Evolutionary conservation across 2,113 vertebrate genomes (phyloP).

Genomic region (Thunnus thynnus): DNA sequence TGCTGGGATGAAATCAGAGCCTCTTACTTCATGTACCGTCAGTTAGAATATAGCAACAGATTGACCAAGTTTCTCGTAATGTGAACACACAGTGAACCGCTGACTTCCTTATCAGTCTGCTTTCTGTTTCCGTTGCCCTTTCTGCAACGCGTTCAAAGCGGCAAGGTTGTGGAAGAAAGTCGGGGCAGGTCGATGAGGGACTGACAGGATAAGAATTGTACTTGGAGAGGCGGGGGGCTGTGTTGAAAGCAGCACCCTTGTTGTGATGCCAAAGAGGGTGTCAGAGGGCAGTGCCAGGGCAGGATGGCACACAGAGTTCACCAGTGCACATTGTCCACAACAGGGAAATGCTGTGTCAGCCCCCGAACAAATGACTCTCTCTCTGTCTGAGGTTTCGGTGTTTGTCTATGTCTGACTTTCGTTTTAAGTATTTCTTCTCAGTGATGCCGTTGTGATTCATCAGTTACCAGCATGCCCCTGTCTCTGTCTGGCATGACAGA

Average conservation of each 20-base stretch:
- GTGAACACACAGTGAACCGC: background rate
- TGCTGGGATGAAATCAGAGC: background rate
- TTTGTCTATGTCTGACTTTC: constrained; percentile 41
- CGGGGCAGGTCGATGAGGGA: constrained; percentile 1
- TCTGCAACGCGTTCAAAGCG: background rate
- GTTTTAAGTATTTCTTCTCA: constrained; percentile 44
- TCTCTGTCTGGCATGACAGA: constrained; percentile 11
- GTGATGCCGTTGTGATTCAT: constrained; percentile 70
- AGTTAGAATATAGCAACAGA: background rate
- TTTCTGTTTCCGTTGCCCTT: background rate
- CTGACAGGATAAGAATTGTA: constrained; percentile 5
- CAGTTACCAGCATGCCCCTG: constrained; percentile 35
- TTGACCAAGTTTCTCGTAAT: background rate
- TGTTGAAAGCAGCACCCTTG: constrained; percentile 43
- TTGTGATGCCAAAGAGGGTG: constrained; percentile 46
- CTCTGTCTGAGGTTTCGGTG: constrained; percentile 60
- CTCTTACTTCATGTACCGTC: no score
- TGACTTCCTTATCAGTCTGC: background rate
- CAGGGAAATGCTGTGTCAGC: constrained; percentile 60
- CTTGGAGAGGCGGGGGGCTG: background rate
- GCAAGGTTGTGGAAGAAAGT: constrained; percentile 9
- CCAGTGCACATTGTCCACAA: constrained; percentile 47
- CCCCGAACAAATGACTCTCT: constrained; percentile 40
- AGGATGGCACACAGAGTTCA: constrained; percentile 71
- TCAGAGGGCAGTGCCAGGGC: constrained; percentile 54